These are phyloP conservation scores for Erythrocebus patas DNA, from an alignment of 2,113 vertebrate species.

Conservation along the genomic window DNA sequence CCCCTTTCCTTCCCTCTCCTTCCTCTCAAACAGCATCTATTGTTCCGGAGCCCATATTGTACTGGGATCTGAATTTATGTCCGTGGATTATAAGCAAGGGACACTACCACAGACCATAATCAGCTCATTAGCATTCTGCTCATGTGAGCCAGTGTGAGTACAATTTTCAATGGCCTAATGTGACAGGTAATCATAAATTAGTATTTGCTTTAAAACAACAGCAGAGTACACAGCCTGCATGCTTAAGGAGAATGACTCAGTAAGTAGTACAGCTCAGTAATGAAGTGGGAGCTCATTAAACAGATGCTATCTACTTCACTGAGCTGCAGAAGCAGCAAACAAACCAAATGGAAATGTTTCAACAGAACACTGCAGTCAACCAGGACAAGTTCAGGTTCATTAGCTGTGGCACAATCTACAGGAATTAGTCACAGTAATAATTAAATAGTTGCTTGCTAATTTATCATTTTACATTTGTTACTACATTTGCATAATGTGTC, in stretches of 20 bases:
- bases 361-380: slow-evolving; percentile 80
- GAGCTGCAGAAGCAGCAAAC: slow-evolving; percentile 77
- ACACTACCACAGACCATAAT: slow-evolving; percentile 78
- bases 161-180: slow-evolving; percentile 86
- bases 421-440: slow-evolving; percentile 85
- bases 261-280: slow-evolving; percentile 76
- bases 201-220: slow-evolving; percentile 88
- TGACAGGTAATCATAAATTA: slow-evolving; percentile 91
- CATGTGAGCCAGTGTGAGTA: slow-evolving; percentile 78
- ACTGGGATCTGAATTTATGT: slow-evolving; percentile 79
- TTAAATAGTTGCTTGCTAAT: slow-evolving; percentile 83
- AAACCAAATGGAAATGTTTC: slow-evolving; percentile 85
- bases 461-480: slow-evolving; percentile 85
- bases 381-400: slow-evolving; percentile 86
- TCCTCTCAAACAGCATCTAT: slow-evolving; percentile 39
- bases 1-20: neutral
- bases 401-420: slow-evolving; percentile 80
- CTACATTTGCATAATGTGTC: slow-evolving; percentile 80
- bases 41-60: slow-evolving; percentile 66
- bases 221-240: slow-evolving; percentile 77
- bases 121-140: slow-evolving; percentile 83
- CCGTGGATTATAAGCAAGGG: slow-evolving; percentile 68
- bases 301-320: slow-evolving; percentile 83
- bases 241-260: slow-evolving; percentile 81
- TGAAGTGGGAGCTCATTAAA: slow-evolving; percentile 87